Percentiles rank a stretch among this genome's conserved stretches.
Evolutionary conservation across 2,888 invertebrate species (phyloP).

Genomic region (Amorpha juglandis): DNA sequence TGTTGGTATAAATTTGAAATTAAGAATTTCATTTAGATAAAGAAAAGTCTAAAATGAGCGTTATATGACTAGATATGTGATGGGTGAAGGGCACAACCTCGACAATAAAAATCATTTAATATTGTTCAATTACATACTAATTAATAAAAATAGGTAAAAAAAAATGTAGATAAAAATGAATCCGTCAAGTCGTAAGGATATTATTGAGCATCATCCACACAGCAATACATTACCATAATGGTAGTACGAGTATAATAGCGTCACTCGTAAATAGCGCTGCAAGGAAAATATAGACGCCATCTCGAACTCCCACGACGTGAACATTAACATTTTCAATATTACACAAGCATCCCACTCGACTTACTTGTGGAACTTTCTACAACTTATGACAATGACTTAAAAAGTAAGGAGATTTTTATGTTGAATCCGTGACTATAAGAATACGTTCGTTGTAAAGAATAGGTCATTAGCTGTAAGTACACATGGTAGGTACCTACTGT

Average conservation of each 20-base stretch:
- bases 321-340: constrained; percentile 23
- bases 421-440: constrained; percentile 29
- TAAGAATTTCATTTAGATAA: background rate
- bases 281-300: background rate
- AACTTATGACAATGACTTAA: constrained; percentile 20
- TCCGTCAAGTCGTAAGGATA: too few species aligned
- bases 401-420: constrained; percentile 26
- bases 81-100: too few species aligned
- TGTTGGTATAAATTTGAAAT: background rate
- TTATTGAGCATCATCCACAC: background rate
- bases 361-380: constrained; percentile 16
- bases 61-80: too few species aligned
- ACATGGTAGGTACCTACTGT: background rate
- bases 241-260: background rate
- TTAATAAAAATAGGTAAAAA: too few species aligned
- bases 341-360: constrained; percentile 20
- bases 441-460: background rate
- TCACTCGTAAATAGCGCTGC: background rate
- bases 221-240: background rate
- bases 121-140: too few species aligned
- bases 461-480: background rate
- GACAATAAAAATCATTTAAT: too few species aligned
- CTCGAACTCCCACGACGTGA: constrained; percentile 2
- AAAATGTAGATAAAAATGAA: too few species aligned
- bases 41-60: too few species aligned